phyloP scores from a whole-genome alignment of 2,797 vertebrate genomes.

The Propithecus deckenii region DNA sequence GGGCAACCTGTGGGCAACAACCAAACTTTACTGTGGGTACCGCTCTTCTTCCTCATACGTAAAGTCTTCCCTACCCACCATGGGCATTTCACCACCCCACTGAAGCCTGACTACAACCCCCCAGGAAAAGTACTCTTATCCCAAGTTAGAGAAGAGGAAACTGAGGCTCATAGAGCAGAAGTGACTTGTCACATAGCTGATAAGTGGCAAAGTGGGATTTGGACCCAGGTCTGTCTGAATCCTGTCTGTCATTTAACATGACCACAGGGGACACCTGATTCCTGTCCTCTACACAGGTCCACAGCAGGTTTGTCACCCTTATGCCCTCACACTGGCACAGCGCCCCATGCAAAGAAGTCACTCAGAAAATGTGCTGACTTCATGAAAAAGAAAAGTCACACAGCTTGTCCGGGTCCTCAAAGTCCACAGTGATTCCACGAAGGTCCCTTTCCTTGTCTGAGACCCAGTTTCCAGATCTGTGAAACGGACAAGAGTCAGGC shows the following conservation, averaged over 20 bases:
- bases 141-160: not conserved
- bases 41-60: not conserved
- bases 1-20: slow-evolving; percentile 68
- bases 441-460: not conserved
- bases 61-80: too few relatives aligned
- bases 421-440: too few relatives aligned
- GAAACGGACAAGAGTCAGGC: not conserved
- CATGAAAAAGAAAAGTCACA: not conserved
- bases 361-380: not conserved
- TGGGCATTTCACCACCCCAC: not conserved
- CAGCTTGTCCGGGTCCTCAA: not conserved
- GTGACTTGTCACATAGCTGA: not conserved
- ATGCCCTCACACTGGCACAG: not conserved
- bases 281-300: not conserved
- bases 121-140: not conserved
- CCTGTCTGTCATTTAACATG: not conserved
- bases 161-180: not conserved
- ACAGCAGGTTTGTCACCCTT: not conserved
- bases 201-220: rapidly evolving
- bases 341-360: not conserved
- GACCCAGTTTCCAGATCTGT: not conserved
- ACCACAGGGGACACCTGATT: not conserved
- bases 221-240: not conserved
- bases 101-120: not conserved
- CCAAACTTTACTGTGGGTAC: not conserved